phyloP scores from a whole-genome alignment of 37 sponge, comb jelly and placozoan species.

The Spongia lamella region DNA sequence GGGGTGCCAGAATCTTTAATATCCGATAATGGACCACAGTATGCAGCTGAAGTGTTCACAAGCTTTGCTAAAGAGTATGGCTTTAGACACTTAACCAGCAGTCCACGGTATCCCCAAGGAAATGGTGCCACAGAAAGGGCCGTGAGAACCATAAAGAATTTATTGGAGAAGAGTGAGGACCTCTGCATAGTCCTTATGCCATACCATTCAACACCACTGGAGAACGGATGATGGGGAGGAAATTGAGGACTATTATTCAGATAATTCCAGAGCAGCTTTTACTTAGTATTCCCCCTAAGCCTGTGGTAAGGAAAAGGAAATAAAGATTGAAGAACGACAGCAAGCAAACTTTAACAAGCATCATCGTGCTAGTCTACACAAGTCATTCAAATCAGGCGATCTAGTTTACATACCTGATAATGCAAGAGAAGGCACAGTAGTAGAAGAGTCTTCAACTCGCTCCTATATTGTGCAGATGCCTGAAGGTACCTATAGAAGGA shows the following conservation, averaged over 20 bases:
- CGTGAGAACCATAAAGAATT: slow-evolving; percentile 28
- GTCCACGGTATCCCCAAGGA: slow-evolving; percentile 5
- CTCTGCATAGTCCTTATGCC: slow-evolving; percentile 23
- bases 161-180: slow-evolving; percentile 21
- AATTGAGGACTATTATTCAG: slow-evolving; percentile 21
- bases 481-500: neutral
- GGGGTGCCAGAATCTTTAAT: neutral
- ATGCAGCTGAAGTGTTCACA: neutral
- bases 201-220: slow-evolving; percentile 39
- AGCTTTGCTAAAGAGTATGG: neutral
- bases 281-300: slow-evolving; percentile 14
- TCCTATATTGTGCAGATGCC: slow-evolving; percentile 7
- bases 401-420: slow-evolving; percentile 2
- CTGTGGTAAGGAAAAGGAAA: neutral
- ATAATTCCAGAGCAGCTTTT: slow-evolving; percentile 1
- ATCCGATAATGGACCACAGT: slow-evolving; percentile 21
- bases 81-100: slow-evolving; percentile 1
- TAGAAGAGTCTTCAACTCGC: neutral
- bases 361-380: neutral
- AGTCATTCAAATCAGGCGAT: neutral
- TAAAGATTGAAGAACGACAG: neutral
- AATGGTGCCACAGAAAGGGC: slow-evolving; percentile 50
- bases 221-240: slow-evolving; percentile 46
- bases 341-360: neutral
- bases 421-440: neutral